Base-by-base conservation (phyloP, 1,140 invertebrate genomes). In the Andricus grossulariae region DNA sequence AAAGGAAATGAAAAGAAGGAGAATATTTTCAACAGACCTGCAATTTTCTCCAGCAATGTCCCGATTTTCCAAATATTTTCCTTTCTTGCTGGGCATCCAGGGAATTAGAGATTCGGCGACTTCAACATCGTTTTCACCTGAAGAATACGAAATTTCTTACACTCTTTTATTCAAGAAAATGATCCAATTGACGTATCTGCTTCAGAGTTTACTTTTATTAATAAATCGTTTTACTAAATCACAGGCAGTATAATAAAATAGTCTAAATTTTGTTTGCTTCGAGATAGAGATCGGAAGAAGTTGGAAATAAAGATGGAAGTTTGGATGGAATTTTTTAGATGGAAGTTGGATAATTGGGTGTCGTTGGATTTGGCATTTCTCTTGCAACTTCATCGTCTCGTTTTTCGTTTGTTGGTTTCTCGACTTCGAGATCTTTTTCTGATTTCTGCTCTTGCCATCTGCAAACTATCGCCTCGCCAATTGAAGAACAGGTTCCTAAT, bases 71-170 rank as follows among this genome's bases (percentile, higher is more conserved):
- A 79, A 82, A 79, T 86, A 86, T 16, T 88, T 87, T 12, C 80
- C 79, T 66, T 86, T 87, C 60, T 90, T 90, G 49, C 85, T 88
- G 7, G 88, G 85, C 73, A 87, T 78, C 89, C 89, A 89, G 0
- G 87, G 84, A 13, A 84, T 55, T 16, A 90, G 83, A 12, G 89
- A 92, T 86, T 95, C 94, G 1, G 94, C 94, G 88, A 94, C 93
- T 84, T 95, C 95, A 7, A 95, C 93, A 86, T 95, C 95, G 88
- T 96, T 95, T 87, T 96, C 95, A 79, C 93, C 95, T 93, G 85
- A 88, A 91, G 88, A 39, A 60, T 11, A 45, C 7, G 75, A 3
- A 45, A 66, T 66, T 66, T 39, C 3, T 25, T 1, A 25, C 12
- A 19, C 18, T 19, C 6, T 57, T 57, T 57, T 2, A 19, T 18